A percentile compares a stretch with the other conserved stretches of the same genome.
These are phyloP conservation scores for Epinotia nisella DNA, from an alignment of 2,888 invertebrate genomes.

Conservation along the genomic window DNA sequence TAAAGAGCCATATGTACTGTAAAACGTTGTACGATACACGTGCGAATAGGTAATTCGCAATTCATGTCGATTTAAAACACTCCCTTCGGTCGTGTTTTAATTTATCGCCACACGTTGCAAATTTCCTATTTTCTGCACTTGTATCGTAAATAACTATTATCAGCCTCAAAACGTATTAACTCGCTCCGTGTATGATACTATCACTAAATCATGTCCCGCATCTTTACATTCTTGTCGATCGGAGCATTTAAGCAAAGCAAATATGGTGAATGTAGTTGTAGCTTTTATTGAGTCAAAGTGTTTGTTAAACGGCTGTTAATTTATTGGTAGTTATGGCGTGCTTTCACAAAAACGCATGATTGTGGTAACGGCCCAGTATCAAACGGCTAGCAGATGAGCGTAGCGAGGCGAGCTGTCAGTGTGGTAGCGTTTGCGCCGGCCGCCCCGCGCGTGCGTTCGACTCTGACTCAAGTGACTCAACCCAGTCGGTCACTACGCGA, in stretches of 20 bases:
- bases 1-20: no score
- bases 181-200: neutral
- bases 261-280: neutral
- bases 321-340: conserved; percentile 35
- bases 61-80: no score
- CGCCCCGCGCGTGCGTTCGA: conserved; percentile 60
- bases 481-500: conserved; percentile 75
- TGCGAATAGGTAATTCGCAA: no score
- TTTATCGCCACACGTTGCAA: no score
- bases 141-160: no score
- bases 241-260: neutral
- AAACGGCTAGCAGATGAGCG: conserved; percentile 69
- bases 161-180: neutral
- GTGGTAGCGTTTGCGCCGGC: conserved; percentile 46
- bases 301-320: conserved; percentile 14
- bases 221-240: neutral
- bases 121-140: no score
- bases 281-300: neutral
- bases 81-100: no score
- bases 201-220: neutral
- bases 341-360: conserved; percentile 39
- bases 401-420: conserved; percentile 56
- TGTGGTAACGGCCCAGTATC: conserved; percentile 66
- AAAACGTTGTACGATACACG: no score
- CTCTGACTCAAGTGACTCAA: conserved; percentile 42